Base-by-base conservation (phyloP, 1,140 invertebrate species). In the Drosophila cardini region DNA sequence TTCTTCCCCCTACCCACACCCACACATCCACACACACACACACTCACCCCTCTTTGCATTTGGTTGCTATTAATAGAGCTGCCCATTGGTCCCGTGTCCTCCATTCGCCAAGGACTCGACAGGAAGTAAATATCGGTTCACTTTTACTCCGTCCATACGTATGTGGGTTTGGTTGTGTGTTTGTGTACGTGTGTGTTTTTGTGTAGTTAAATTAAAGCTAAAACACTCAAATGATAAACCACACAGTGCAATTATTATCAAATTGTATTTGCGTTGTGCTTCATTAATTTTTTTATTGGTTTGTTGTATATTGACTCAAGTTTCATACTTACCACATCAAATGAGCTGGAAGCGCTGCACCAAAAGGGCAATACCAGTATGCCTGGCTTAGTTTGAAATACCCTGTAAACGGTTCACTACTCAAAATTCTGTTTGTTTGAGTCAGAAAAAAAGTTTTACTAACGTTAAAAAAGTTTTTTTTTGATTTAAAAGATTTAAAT, bases 31-130 rank as follows among this genome's bases (percentile, higher is more conserved):
- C n/a, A n/a, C 45, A 6, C 18, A 42, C 60, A 30, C 46, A 43
- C 46, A 52, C 13, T 21, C 30, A 8, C 21, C n/a, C 16, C 9
- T 9, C 3, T 57, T 50, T 72, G 52, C 26, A 38, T 53, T 53
- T 21, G 30, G 18, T 18, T 11, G 53, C 60, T 72, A 68, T 72
- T 53, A 67, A 58, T 72, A 72, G 21, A 26, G 63, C 63, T 60
- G 38, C n/a, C 55, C 63, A 45, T 34, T 34, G 63, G 70, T 68
- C 63, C 38, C 55, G 46, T 53, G 70, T 43, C 48, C 68, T 32
- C 40, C 30, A 52, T 34, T 34, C 21, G n/a, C 2, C 26, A 15
- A 30, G 18, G 16, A 48, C 53, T 38, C 2, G 18, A 21, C 48
- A 55, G 32, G 38, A 32, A 38, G 52, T 36, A 2, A 26, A 26